Evolutionary conservation across 2,113 vertebrate genomes (phyloP), one percentile per base, ranked within the genome.

Genomic region (Clupea harengus): DNA sequence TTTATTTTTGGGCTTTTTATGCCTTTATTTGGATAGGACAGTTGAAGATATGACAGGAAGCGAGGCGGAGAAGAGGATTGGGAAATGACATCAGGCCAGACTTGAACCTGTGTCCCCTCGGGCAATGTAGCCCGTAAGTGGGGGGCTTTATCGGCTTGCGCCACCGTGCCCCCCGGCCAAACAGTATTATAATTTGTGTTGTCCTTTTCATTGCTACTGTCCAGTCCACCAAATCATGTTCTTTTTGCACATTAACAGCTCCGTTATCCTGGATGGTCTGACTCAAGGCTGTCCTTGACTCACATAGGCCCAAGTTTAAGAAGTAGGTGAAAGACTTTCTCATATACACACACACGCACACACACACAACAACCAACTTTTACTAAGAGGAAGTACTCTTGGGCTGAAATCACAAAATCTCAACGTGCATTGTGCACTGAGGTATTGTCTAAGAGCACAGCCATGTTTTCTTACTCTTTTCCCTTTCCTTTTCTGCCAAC

Each of bases 381-480:
- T 8, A 8, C 39, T 32, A 54, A 81, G 54, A 85, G 85, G 85
- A 86, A 86, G 80, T 81, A 32, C 17, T 25, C 10, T 4, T 83
- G 64, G 64, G 72, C 85, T 83, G 85, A 86, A 89, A 87, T 87
- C 88, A 86, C 88, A 86, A 60, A 57, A 18, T 60, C 83, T 28
- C 45, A 57, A 49, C 13, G 64, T 47, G 64, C 84, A 72, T 57
- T 86, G 78, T 85, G n/a, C 28, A 17, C 81, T 32, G 25, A 47
- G 78, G 49, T 81, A 88, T 88, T 86, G 87, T 86, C 80, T 82
- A 10, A 25, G n/a, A 83, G 85, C 28, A 7, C 72, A 60, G 50
- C 45, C 20, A 32, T 54, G 25, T 28, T 54, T 54, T 64, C 32
- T 20, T 86, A 15, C 32, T 82, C 20, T 44, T 50, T 32, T 28